Evolutionary conservation across 2,888 invertebrate species (phyloP), one percentile per base, ranked within the genome.

Genomic region (Panzeria rudis): DNA sequence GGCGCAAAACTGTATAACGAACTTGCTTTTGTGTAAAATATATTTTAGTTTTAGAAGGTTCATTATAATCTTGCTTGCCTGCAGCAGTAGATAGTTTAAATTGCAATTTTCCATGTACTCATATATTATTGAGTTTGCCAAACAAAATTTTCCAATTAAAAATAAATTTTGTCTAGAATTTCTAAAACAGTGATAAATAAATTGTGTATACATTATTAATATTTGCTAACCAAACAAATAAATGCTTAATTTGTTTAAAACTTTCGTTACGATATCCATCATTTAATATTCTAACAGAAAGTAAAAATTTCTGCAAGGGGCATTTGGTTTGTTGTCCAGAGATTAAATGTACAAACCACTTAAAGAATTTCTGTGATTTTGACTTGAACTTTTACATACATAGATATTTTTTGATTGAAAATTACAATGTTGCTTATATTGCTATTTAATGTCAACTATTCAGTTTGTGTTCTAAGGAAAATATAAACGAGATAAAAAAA

Each of bases 371-470:
- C 13, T 41, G 9, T 17, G n/a, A 78, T 71, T 62, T 47, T 1
- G 35, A 29, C 11, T 47, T 50, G 3, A 71, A 64, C 20, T 81
- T 41, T 52, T 50, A 29, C 29, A 29, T 29, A 5, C 32, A 11
- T n/a, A 61, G 8, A 25, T 44, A 44, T 72, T 66, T 52, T 81
- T n/a, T 50, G 35, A 69, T 64, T 75, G 61, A 54, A 75, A 44
- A 61, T 69, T 35, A 61, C 68, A 81, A 68, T 75, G 52, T 68
- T 44, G 4, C 29, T 82, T 68, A 75, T 61, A 62, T 69, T 76
- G 52, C 69, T 20, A 69, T 81, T 81, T 75, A 61, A 68, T 81
- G 56, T 66, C 47, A 66, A 44, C 38, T 52, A 54, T 50, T 35
- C 72, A 29, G 50, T 20, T 73, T 59, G 29, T 41, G 44, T 72